Percentiles rank a stretch among this genome's conserved stretches.
Conservation (phyloP, 2,888 invertebrate species). For the Xestobium rufovillosum region DNA sequence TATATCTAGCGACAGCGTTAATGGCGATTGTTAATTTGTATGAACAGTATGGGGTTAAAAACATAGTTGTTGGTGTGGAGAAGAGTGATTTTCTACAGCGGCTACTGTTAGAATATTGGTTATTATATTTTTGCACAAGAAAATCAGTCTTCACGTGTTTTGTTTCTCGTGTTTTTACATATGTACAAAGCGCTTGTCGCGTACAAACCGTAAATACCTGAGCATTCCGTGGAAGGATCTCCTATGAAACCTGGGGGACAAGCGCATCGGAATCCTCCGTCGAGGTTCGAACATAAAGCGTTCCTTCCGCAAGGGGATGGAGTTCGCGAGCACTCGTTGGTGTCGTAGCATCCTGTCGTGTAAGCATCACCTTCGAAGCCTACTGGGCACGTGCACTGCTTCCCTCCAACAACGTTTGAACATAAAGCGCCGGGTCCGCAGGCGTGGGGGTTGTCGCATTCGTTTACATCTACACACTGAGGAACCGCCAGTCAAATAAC, state of each 20-base stretch:
- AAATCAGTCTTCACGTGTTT: conserved; percentile 42
- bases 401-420: conserved; percentile 70
- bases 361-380: conserved; percentile 77
- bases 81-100: conserved; percentile 30
- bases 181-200: conserved; percentile 23
- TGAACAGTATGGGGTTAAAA: background rate
- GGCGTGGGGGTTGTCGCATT: conserved; percentile 62
- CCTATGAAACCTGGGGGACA: conserved; percentile 80
- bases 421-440: conserved; percentile 78
- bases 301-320: conserved; percentile 64
- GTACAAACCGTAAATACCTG: conserved; percentile 48
- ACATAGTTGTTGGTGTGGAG: conserved; percentile 1
- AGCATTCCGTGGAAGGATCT: conserved; percentile 66
- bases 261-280: conserved; percentile 70
- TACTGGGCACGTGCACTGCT: conserved; percentile 76
- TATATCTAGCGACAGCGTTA: conserved; percentile 49
- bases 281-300: conserved; percentile 71
- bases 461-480: conserved; percentile 70
- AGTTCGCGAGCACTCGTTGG: conserved; percentile 66
- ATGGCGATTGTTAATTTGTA: conserved; percentile 1
- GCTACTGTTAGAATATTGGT: background rate
- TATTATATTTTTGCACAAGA: conserved; percentile 35
- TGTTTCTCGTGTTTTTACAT: conserved; percentile 31
- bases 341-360: conserved; percentile 61
- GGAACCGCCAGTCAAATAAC: background rate